Evolutionary conservation across 2,113 vertebrate species (phyloP).

Genomic region (Hiodon alosoides): DNA sequence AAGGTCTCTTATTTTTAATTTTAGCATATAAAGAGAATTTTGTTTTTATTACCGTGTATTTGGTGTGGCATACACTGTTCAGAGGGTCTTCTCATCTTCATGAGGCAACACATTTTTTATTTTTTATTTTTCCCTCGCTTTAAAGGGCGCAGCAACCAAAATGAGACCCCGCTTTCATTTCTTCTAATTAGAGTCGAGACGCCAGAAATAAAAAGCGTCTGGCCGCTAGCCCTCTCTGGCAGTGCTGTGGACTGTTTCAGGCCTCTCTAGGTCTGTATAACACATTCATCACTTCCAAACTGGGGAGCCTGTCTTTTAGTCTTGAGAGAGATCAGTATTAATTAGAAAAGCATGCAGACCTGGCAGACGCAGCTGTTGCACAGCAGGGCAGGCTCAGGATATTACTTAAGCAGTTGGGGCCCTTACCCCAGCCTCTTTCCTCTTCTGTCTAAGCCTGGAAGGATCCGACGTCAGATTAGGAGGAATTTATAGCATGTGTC

Average conservation of each 20-base stretch:
- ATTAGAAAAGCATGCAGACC: conserved; percentile 16
- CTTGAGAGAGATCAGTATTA: conserved; percentile 12
- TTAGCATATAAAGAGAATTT: not conserved
- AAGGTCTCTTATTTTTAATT: not conserved
- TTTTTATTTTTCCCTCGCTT: conserved; percentile 30
- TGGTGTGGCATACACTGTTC: too few relatives aligned
- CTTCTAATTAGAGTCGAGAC: conserved; percentile 49
- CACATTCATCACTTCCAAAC: conserved; percentile 1
- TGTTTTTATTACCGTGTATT: too few relatives aligned
- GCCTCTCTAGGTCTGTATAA: not conserved
- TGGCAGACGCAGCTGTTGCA: conserved; percentile 14
- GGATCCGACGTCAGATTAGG: conserved; percentile 42
- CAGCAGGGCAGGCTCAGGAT: conserved; percentile 28
- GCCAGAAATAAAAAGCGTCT: conserved; percentile 51
- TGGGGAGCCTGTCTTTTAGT: not conserved
- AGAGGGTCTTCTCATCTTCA: too few relatives aligned
- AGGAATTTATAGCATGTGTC: conserved; percentile 47
- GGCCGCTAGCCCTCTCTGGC: conserved; percentile 38
- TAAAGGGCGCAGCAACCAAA: conserved; percentile 19
- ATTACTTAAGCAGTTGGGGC: conserved; percentile 33
- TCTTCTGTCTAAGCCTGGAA: conserved; percentile 5
- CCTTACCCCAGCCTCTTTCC: not conserved
- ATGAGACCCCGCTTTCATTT: conserved; percentile 23
- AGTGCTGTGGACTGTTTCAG: conserved; percentile 36
- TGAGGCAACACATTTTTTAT: conserved; percentile 21